Conservation (phyloP, 2,888 invertebrate genomes). For the Leptura quadrifasciata region DNA sequence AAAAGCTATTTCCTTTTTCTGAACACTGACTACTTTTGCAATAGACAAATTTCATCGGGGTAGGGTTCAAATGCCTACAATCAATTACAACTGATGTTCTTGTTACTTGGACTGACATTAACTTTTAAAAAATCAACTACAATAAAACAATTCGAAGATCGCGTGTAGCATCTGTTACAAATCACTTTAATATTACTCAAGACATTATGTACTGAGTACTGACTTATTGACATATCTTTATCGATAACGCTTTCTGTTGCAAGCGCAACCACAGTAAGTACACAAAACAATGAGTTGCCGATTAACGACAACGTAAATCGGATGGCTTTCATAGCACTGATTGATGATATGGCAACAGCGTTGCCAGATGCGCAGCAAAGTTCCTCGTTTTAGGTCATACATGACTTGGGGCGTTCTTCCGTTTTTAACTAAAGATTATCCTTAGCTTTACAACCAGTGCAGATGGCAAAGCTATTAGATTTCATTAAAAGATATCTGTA, state of each 20-base stretch:
- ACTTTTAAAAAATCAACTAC: too few species aligned
- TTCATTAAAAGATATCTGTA: too few species aligned
- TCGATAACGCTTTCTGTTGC: slow-evolving; percentile 26
- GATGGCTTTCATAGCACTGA: neutral
- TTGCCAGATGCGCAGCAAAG: neutral
- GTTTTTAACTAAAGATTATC: neutral
- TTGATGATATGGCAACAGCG: neutral
- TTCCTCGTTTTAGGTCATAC: neutral
- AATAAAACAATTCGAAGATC: neutral
- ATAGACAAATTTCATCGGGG: too few species aligned
- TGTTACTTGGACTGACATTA: too few species aligned
- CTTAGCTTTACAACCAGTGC: neutral
- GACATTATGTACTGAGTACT: slow-evolving; percentile 5
- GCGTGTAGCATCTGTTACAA: neutral
- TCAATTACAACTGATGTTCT: too few species aligned
- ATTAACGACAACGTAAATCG: slow-evolving; percentile 14
- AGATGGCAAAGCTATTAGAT: neutral
- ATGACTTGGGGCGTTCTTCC: neutral
- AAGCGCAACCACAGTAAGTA: neutral
- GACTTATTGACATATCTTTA: neutral
- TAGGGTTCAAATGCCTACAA: too few species aligned
- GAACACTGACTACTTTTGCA: too few species aligned
- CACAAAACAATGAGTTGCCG: slow-evolving; percentile 29
- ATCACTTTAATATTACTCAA: slow-evolving; percentile 19
- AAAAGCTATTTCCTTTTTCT: too few species aligned